Evolutionary conservation across 2,888 invertebrate genomes (phyloP), one percentile per base, ranked within the genome.

Genomic region (Lasioglossum vierecki): DNA sequence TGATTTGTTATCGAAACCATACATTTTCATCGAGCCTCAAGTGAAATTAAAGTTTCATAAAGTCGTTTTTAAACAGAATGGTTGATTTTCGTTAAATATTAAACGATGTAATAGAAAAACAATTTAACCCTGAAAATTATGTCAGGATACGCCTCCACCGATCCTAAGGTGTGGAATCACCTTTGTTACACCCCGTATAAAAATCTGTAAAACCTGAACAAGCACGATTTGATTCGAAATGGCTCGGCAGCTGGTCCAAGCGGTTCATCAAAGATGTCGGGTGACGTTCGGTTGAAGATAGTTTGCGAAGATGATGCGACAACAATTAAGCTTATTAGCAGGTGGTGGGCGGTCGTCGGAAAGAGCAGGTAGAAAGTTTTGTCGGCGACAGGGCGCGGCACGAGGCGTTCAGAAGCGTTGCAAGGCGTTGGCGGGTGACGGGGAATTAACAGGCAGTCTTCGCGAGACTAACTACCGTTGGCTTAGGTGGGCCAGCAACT

Each of bases 281-380:
- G 5, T 2, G 53, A 18, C 76, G 80, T 74, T 71, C 53, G 53
- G 53, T 22, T 53, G 9, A 13, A 78, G 70, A 46, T 30, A 75
- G 63, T 78, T 86, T 41, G 71, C 53, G 57, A 72, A 53, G 41
- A 66, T 57, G 71, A 72, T 68, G 80, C 72, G 72, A 79, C 78
- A 81, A 89, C 81, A 89, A 89, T 89, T 89, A 89, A 89, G 84
- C 78, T 81, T 81, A 89, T 89, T 88, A 89, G 76, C 71, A 66
- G 53, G 57, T 39, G n/a, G 49, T 30, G 18, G 57, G 30, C 39
- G 57, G 76, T 72, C 15, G 53, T 66, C n/a, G 66, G 46, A 49
- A 26, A 57, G 60, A 26, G 80, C 39, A 74, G 68, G 68, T 41
- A 13, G 76, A 83, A 85, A 83, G 82, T 82, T 84, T 85, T 57